Base-by-base conservation (phyloP, 2,888 invertebrate species). In the Nomada fabriciana region DNA sequence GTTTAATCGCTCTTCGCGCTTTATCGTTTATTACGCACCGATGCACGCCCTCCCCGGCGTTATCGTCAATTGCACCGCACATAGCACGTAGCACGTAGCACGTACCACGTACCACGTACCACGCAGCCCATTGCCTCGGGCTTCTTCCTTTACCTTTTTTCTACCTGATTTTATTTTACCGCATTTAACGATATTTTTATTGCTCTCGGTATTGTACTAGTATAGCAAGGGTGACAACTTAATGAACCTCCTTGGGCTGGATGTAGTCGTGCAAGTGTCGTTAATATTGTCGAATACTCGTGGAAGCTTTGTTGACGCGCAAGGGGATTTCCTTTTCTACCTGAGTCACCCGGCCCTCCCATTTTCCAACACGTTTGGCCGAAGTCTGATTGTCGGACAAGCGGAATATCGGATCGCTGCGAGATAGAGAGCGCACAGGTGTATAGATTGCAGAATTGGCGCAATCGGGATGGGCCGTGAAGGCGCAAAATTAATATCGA, bases 1-100 rank as follows among this genome's bases (percentile, higher is more conserved):
- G 80, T 81, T 81, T 81, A 79, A 79, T 79, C 80, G 80, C 53
- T 36, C 36, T 59, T 60, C 64, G 73, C 73, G 69, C 52, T 69
- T 80, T 80, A 80, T 73, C 81, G 50, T 63, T 59, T 72, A 72
- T 65, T 64, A 73, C 69, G 68, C 59, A 53, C 25, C 63, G 73
- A 52, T 79, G 64, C 73, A 47, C 65, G 61, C 36, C 70, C 60
- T 11, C 52, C 10, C 23, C n/a, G 23, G 53, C 29, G 36, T 43
- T 55, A 55, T 47, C 63, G 47, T 57, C 9, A 23, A 43, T 47
- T 47, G 42, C 43, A 29, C n/a, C 13, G 36, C 36, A n/a, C 52
- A 4, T 52, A 64, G 50, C 43, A 42, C 43, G 5, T 36, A 42
- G 36, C 13, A 57, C 20, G 0, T 2, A 13, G 15, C 47, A 10